phyloP scores from a whole-genome alignment of 1,140 invertebrate species.

The Bombyx mandarina region DNA sequence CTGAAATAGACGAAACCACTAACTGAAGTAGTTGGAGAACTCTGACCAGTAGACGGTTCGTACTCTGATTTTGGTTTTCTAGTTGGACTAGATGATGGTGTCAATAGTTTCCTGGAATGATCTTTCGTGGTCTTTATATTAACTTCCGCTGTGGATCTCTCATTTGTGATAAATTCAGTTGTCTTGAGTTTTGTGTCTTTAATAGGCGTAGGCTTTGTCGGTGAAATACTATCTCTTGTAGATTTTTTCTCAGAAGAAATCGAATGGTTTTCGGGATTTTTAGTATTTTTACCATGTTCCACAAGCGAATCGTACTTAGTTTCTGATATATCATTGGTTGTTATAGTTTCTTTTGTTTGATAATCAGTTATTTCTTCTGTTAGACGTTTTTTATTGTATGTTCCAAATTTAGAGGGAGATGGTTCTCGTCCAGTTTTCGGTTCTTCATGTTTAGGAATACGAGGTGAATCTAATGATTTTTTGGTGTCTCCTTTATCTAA shows the following conservation, averaged over 20 bases:
- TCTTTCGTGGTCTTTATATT: conserved; percentile 36
- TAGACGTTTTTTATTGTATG: conserved; percentile 20
- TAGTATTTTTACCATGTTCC: conserved; percentile 16
- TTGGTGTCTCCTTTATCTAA: conserved; percentile 1
- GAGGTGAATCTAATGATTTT: not conserved
- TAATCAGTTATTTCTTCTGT: not conserved
- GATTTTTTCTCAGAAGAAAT: conserved; percentile 23
- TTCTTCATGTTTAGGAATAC: not conserved
- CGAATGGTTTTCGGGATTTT: conserved; percentile 9
- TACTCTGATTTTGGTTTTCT: conserved; percentile 51
- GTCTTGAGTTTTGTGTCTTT: conserved; percentile 33
- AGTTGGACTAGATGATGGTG: conserved; percentile 61
- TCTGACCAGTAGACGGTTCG: conserved; percentile 51
- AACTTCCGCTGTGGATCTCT: conserved; percentile 35
- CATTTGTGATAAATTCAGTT: conserved; percentile 33
- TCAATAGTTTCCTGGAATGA: conserved; percentile 40
- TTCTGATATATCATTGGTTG: conserved; percentile 8
- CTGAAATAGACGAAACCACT: conserved; percentile 66
- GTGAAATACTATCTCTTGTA: conserved; percentile 27
- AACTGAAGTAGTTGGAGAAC: conserved; percentile 67
- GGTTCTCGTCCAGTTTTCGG: conserved; percentile 11
- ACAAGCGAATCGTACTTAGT: conserved; percentile 16
- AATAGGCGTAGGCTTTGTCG: conserved; percentile 20
- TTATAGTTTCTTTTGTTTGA: not conserved
- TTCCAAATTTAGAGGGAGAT: conserved; percentile 26